A percentile compares a stretch with the other conserved stretches of the same genome.
Evolutionary conservation across 37 sponge, comb jelly and placozoan species (phyloP).

Genomic region (Bolinopsis microptera): DNA sequence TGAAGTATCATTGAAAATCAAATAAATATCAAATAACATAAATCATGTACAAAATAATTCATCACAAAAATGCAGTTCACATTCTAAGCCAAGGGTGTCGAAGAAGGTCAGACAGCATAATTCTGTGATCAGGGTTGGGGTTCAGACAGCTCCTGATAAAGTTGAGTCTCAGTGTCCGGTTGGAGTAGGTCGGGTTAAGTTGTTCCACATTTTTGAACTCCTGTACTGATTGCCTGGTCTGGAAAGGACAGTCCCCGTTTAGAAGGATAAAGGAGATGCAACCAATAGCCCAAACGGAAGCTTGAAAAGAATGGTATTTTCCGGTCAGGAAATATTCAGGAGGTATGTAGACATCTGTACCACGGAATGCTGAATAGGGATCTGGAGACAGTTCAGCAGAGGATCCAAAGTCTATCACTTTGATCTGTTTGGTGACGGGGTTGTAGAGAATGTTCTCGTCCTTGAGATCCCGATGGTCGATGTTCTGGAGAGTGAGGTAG

Average conservation of each 20-base stretch:
- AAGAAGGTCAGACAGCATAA: background rate
- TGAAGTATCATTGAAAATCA: no score
- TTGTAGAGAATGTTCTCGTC: slow-evolving; percentile 67
- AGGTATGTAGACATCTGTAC: slow-evolving; percentile 61
- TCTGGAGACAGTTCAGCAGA: background rate
- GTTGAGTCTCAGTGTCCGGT: background rate
- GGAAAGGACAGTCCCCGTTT: slow-evolving; percentile 47
- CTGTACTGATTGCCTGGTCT: background rate
- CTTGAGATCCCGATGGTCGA: slow-evolving; percentile 54
- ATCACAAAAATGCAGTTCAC: no score
- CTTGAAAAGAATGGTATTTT: background rate
- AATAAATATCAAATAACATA: no score
- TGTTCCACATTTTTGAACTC: background rate
- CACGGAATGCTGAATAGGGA: slow-evolving; percentile 4
- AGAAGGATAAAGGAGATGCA: slow-evolving; percentile 42
- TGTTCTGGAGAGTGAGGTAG: background rate
- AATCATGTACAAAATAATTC: no score
- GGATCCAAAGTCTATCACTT: slow-evolving; percentile 57
- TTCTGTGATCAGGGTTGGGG: no score
- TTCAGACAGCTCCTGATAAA: background rate
- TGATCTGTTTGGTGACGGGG: slow-evolving; percentile 35
- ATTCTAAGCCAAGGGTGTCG: background rate
- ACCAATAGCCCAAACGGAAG: slow-evolving; percentile 48
- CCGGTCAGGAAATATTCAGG: slow-evolving; percentile 59
- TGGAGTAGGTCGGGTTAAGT: background rate